Percentiles rank a stretch among this genome's conserved stretches.
Conservation (phyloP, 2,797 vertebrate genomes). For the Spinus olivaceus region DNA sequence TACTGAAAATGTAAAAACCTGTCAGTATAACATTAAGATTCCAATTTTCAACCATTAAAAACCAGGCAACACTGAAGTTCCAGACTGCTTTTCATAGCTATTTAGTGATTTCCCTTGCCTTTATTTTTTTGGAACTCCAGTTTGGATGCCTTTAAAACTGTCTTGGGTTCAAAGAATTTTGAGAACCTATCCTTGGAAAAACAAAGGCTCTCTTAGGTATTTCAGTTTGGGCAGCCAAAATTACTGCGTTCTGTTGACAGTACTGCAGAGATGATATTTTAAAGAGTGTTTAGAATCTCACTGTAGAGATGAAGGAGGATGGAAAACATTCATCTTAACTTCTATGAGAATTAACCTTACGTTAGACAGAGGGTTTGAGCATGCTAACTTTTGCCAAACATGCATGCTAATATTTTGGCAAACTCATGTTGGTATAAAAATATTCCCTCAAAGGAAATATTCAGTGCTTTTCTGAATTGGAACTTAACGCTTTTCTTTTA, state of each 20-base stretch:
- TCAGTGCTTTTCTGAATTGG: not conserved
- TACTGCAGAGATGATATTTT: not conserved
- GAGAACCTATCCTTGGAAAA: not conserved
- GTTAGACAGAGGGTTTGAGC: not conserved
- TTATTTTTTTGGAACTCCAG: not conserved
- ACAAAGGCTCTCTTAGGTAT: not conserved
- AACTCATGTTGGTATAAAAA: not conserved
- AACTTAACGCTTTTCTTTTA: not conserved
- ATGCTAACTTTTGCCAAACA: not conserved
- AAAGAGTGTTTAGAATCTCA: not conserved
- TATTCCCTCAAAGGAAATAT: not conserved
- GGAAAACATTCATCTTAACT: not conserved
- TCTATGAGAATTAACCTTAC: not conserved
- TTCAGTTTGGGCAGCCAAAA: not conserved
- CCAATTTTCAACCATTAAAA: constrained; percentile 23
- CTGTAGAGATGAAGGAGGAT: not conserved
- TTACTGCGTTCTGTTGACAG: not conserved
- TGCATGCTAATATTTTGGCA: not conserved
- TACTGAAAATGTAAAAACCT: constrained; percentile 39
- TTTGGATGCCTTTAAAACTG: not conserved
- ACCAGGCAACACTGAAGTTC: not conserved
- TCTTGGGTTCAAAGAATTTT: not conserved
- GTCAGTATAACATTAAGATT: constrained; percentile 15
- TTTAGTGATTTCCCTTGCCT: not conserved
- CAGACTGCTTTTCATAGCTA: not conserved